phyloP scores from a whole-genome alignment of 2,888 invertebrate species.

The Aphelenchoides bicaudatus region DNA sequence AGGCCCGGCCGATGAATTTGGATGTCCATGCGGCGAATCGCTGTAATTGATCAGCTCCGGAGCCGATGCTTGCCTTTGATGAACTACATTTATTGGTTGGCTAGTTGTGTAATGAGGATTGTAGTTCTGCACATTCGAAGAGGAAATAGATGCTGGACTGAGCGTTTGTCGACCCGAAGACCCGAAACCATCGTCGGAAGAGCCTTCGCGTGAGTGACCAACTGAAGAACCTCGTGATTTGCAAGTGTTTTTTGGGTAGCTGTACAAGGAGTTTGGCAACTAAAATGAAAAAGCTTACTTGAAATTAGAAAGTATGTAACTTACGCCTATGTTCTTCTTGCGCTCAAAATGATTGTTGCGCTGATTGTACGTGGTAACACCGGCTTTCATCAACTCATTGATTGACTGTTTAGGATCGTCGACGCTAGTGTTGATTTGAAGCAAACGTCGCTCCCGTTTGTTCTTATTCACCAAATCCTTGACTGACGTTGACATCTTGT shows the following conservation, averaged over 20 bases:
- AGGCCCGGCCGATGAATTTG: too few species aligned
- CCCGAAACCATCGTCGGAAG: conserved; percentile 37
- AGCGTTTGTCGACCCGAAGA: conserved; percentile 33
- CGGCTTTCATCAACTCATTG: conserved; percentile 33
- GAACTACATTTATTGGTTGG: conserved; percentile 16
- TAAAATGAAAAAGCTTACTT: background rate
- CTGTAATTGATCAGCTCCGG: conserved; percentile 36
- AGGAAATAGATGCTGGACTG: conserved; percentile 32
- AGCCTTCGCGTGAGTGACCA: conserved; percentile 38
- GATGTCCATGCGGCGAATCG: conserved; percentile 26
- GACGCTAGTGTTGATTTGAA: conserved; percentile 37
- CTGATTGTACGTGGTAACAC: conserved; percentile 17
- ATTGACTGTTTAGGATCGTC: conserved; percentile 33
- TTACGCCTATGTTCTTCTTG: conserved; percentile 24
- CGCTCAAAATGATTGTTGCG: conserved; percentile 29
- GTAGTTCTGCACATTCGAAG: conserved; percentile 26
- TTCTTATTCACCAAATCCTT: conserved; percentile 32
- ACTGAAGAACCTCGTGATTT: conserved; percentile 36
- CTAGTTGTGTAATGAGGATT: background rate
- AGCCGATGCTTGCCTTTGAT: conserved; percentile 28
- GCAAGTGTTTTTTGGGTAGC: conserved; percentile 15
- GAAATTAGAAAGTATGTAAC: conserved; percentile 15
- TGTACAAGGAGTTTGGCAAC: conserved; percentile 31
- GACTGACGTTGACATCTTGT: background rate
- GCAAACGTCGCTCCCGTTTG: conserved; percentile 24